A percentile compares a stretch with the other conserved stretches of the same genome.
Conservation (phyloP, 2,888 invertebrate genomes). For the Caenorhabditis macrosperma region DNA sequence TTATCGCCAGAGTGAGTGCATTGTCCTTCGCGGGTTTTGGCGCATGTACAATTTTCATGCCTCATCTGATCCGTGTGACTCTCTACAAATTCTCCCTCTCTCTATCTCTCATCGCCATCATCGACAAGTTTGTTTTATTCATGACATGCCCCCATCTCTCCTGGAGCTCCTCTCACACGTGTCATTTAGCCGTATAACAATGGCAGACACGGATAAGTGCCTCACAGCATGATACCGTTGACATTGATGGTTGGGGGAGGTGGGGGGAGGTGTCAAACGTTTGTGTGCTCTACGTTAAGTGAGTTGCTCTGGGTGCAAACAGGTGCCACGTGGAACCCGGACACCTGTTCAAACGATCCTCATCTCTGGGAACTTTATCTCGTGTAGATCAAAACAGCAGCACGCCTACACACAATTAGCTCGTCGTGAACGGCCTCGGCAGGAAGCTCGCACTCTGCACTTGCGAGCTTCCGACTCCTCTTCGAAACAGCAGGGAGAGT, state of each 20-base stretch:
- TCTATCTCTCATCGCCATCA: neutral
- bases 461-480: neutral
- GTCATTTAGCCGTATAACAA: slow-evolving; percentile 14
- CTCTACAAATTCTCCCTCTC: neutral
- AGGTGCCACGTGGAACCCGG: slow-evolving; percentile 5
- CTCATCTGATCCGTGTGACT: slow-evolving; percentile 49
- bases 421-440: neutral
- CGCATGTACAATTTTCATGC: slow-evolving; percentile 55
- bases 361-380: no score
- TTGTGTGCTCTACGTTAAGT: slow-evolving; percentile 15
- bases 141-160: slow-evolving; percentile 24
- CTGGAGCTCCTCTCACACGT: slow-evolving; percentile 4
- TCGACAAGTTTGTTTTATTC: slow-evolving; percentile 39
- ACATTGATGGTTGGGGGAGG: no score
- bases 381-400: no score
- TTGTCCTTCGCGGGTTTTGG: slow-evolving; percentile 24
- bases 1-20: slow-evolving; percentile 17
- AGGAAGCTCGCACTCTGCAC: neutral
- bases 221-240: slow-evolving; percentile 45
- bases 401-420: neutral
- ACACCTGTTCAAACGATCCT: neutral
- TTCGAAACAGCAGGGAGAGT: neutral
- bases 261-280: slow-evolving; percentile 45
- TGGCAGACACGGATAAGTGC: slow-evolving; percentile 18
- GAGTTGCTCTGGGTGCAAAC: slow-evolving; percentile 16